Base-by-base conservation (phyloP, 2,113 vertebrate genomes). In the Xiphophorus maculatus region DNA sequence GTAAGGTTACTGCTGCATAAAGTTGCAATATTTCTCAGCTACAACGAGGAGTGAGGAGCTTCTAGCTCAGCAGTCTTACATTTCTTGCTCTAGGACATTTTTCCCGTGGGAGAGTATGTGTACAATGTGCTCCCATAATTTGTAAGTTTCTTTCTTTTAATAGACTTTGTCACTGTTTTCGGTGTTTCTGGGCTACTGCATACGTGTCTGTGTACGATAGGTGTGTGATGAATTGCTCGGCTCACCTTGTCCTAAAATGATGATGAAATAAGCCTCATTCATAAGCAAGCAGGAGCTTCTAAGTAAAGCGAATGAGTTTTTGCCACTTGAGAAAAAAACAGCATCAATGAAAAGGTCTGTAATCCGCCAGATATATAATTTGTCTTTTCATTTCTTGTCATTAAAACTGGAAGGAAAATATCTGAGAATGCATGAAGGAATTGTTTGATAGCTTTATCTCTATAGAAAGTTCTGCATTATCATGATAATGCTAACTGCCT, bases 361-460 rank as follows among this genome's bases (percentile, higher is more conserved):
- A 0, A 5, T 73, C 35, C 25, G 35, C 19, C 42, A 4, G 11
- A 62, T 65, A 67, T 12, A 32, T 7, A 32, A 27, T 78, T 74
- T 69, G 44, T 69, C 33, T 70, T 75, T 75, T 84, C 30, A 85
- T 86, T 90, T 78, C 63, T 86, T 88, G 79, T 78, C 58, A 77
- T 68, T 63, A n/a, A 60, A 27, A 48, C 22, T 71, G 73, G 76
- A 74, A 85, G 71, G 63, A 87, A 79, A 69, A 71, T 69, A 60
- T 48, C 48, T 68, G 66, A 44, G 66, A 62, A 67, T 14, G 80
- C 70, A 81, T 82, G 40, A 70, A 86, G 69, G 73, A 66, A 54
- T 62, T 66, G 48, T 70, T 63, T 64, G 40, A 51, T 35, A 72
- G 17, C 69, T 79, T 82, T 70, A 85, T 88, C 78, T 76, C 58